phyloP scores from a whole-genome alignment of 2,113 vertebrate species.

The Pungitius pungitius region DNA sequence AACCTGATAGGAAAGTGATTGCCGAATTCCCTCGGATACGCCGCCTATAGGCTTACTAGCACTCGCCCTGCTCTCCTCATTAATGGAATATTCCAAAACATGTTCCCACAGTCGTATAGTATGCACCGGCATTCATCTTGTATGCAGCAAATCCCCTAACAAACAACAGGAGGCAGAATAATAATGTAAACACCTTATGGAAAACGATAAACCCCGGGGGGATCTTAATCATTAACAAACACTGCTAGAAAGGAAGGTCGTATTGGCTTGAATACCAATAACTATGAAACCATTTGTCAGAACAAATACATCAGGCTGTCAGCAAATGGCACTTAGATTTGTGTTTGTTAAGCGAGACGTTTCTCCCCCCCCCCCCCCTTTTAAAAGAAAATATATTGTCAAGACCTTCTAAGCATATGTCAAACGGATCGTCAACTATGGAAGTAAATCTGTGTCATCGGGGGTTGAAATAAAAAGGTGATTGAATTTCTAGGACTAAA shows the following conservation, averaged over 20 bases:
- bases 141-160: conserved; percentile 16
- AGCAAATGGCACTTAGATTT: background rate
- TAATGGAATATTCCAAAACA: conserved; percentile 38
- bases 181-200: conserved; percentile 20
- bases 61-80: conserved; percentile 45
- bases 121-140: background rate
- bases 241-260: conserved; percentile 6
- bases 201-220: conserved; percentile 25
- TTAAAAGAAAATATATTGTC: no score
- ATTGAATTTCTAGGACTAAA: no score
- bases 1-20: conserved; percentile 71
- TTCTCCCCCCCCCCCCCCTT: no score
- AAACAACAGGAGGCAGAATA: conserved; percentile 19
- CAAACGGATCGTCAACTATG: no score
- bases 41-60: conserved; percentile 38
- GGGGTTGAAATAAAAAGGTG: no score
- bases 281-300: conserved; percentile 17
- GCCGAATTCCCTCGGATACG: conserved; percentile 45
- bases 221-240: conserved; percentile 15
- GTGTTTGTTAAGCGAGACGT: no score
- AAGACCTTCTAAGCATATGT: no score
- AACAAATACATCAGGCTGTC: background rate
- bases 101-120: conserved; percentile 8
- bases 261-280: conserved; percentile 14
- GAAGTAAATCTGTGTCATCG: no score